Conservation (phyloP, 2,797 vertebrate species). For the Cynodonichthys magdalenae region DNA sequence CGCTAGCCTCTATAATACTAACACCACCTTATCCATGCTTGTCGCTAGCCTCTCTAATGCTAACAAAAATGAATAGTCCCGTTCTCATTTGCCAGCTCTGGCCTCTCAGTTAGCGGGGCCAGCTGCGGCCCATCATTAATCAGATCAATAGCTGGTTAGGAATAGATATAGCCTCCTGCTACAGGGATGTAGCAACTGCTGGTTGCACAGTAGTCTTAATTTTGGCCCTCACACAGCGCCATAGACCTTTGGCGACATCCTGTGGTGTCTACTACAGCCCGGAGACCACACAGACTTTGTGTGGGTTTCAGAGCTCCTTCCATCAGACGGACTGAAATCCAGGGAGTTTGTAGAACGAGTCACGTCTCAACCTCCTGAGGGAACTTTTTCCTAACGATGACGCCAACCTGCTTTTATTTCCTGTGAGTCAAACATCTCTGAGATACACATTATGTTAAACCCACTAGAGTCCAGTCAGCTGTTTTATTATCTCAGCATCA, state of each 20-base stretch:
- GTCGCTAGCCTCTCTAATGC: no score
- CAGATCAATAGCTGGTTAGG: no score
- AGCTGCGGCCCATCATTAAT: no score
- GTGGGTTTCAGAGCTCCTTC: not conserved
- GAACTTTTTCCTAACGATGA: not conserved
- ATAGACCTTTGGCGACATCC: not conserved
- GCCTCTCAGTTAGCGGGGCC: no score
- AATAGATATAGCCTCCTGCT: no score
- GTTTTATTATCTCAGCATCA: no score
- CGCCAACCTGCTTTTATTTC: not conserved
- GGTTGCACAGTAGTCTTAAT: no score
- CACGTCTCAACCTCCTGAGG: not conserved
- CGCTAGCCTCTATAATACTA: no score
- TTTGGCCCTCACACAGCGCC: no score
- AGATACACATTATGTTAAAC: not conserved
- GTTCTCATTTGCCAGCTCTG: no score
- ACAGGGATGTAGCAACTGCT: no score
- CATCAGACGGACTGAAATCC: slow-evolving; percentile 1
- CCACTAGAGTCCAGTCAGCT: not conserved
- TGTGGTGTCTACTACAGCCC: not conserved
- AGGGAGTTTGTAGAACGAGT: not conserved
- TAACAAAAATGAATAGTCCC: no score
- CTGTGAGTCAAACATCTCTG: not conserved
- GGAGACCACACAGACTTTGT: not conserved
- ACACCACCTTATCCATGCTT: not conserved